Base-by-base conservation (phyloP, 1,140 invertebrate species). In the Cataglyphis hispanica region DNA sequence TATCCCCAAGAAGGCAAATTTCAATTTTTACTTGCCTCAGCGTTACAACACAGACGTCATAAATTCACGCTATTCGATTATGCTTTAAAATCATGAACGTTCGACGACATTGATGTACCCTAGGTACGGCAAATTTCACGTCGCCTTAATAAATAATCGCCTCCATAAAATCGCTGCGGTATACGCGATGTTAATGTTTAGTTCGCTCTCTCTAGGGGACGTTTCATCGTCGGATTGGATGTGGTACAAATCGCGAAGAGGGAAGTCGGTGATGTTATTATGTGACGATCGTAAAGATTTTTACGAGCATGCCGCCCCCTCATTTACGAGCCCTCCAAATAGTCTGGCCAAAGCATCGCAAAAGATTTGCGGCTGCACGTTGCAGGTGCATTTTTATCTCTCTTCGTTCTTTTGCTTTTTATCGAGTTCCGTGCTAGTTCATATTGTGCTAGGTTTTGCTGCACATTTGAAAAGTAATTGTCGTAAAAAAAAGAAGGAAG, bases 241-340 rank as follows among this genome's bases (percentile, higher is more conserved):
- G 60, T 13, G 27, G 50, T 64, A 84, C 72, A 84, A 84, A 84
- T 76, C 11, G 11, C 56, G 43, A 34, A 16, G 34, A 74, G 31
- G n/a, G 58, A 25, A 46, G 13, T 43, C 31, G 37, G 19, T 80
- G 63, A 69, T 76, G 75, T 85, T 76, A 80, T 69, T 85, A 85
- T 31, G 22, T 25, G 74, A 67, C 27, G 53, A 37, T 66, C 75
- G 50, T 85, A 85, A 78, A 85, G 13, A 80, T 69, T 46, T 85
- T 85, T 85, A 85, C 75, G 84, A 85, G 60, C 75, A 56, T 75
- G 37, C 75, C 84, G 37, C 75, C 63, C 53, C 25, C 60, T 69
- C 37, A 67, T 80, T 85, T 85, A 85, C 75, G 84, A 85, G 69
- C 70, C 34, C 72, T 75, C 58, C 31, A 84, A 84, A 76, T 56